Evolutionary conservation across 2,797 vertebrate species (phyloP).

Genomic region (Arvicola amphibius): DNA sequence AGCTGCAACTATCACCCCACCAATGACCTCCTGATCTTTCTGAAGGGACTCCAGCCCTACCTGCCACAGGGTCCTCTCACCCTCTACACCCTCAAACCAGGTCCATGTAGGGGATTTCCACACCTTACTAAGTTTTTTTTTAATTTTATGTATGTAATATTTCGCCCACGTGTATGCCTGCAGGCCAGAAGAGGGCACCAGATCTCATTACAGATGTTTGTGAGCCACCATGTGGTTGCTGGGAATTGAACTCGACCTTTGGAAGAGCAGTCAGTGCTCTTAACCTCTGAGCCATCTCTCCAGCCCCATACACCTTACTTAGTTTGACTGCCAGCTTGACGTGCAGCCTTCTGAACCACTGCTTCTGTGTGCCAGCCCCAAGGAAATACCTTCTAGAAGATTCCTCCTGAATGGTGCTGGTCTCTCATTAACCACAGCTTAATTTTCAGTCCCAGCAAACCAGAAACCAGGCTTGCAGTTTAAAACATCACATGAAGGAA

Average conservation of each 20-base stretch:
- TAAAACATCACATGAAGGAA: neutral
- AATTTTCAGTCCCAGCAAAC: neutral
- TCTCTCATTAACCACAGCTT: neutral
- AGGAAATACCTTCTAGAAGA: neutral
- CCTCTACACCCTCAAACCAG: neutral
- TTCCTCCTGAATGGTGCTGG: neutral
- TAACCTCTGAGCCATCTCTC: too few relatives aligned
- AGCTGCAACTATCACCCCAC: neutral
- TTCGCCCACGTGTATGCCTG: too few relatives aligned
- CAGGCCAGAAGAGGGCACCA: too few relatives aligned
- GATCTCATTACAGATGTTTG: too few relatives aligned
- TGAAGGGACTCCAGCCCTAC: neutral
- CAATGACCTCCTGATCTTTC: neutral
- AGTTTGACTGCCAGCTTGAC: neutral
- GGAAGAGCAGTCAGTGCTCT: too few relatives aligned
- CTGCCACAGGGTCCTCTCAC: neutral
- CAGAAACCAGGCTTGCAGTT: neutral
- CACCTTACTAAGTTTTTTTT: too few relatives aligned
- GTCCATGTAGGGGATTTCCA: neutral
- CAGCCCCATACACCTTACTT: too few relatives aligned
- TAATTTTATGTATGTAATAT: too few relatives aligned
- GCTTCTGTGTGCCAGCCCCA: neutral
- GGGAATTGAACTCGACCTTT: too few relatives aligned
- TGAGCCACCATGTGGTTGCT: too few relatives aligned
- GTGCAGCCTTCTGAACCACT: too few relatives aligned